phyloP scores from a whole-genome alignment of 2,888 invertebrate genomes.

The Spatulosminthurus flaviceps region DNA sequence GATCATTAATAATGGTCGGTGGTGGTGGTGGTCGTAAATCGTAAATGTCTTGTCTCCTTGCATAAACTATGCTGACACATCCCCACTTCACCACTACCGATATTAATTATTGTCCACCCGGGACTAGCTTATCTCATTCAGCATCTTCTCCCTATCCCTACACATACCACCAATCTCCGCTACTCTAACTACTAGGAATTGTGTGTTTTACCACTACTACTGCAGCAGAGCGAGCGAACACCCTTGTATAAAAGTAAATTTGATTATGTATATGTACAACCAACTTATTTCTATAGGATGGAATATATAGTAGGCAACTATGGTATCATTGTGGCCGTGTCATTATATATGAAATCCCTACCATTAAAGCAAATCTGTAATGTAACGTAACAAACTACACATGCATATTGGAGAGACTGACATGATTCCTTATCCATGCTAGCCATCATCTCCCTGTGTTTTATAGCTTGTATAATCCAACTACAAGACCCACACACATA shows the following conservation, averaged over 20 bases:
- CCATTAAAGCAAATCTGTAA: constrained; percentile 26
- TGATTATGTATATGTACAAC: no score
- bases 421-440: neutral
- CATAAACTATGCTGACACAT: constrained; percentile 60
- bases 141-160: constrained; percentile 48
- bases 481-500: neutral
- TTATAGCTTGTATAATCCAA: neutral
- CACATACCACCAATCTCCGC: neutral
- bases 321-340: neutral
- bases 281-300: no score
- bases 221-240: no score
- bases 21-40: constrained; percentile 60
- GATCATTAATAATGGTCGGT: constrained; percentile 61
- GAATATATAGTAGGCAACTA: no score
- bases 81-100: constrained; percentile 62
- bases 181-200: neutral
- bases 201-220: neutral
- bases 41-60: constrained; percentile 54
- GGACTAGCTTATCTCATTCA: constrained; percentile 59
- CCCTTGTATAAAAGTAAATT: no score
- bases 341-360: neutral
- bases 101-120: constrained; percentile 64
- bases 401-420: constrained; percentile 18
- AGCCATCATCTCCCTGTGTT: neutral
- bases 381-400: constrained; percentile 19